Percentiles rank a stretch among this genome's conserved stretches.
Conservation (phyloP, 2,888 invertebrate species). For the Bhutanitis thaidina region DNA sequence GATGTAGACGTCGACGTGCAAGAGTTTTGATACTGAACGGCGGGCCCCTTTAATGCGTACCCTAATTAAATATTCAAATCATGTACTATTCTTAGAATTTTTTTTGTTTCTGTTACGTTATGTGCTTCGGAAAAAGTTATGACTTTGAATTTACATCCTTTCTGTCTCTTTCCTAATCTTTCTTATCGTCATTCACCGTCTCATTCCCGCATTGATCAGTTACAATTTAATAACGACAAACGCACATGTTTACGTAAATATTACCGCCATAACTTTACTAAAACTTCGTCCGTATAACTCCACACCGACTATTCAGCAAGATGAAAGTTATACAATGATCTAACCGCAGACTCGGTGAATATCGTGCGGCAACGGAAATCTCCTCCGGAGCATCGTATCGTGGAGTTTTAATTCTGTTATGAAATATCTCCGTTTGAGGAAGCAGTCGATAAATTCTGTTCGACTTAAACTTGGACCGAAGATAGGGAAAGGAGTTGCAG, state of each 20-base stretch:
- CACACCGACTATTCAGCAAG: neutral
- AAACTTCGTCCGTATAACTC: neutral
- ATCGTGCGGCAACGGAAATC: neutral
- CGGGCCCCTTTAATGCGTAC: no score
- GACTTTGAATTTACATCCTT: no score
- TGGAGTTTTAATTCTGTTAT: slow-evolving; percentile 3
- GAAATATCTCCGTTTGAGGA: neutral
- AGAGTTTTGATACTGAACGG: no score
- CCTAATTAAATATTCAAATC: no score
- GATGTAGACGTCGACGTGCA: no score
- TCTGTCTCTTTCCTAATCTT: no score
- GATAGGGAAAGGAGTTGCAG: neutral
- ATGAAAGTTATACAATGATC: neutral
- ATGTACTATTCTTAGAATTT: no score
- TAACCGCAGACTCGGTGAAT: neutral
- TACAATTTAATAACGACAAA: neutral
- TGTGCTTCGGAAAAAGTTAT: no score
- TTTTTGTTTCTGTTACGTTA: no score
- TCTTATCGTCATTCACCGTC: no score
- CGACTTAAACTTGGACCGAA: neutral
- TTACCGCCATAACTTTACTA: neutral
- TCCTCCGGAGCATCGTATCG: neutral
- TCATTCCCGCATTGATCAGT: no score
- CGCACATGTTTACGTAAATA: no score
- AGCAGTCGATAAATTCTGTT: neutral